These are phyloP conservation scores for Lepidurus arcticus DNA, from an alignment of 1,140 invertebrate species.

Conservation along the genomic window DNA sequence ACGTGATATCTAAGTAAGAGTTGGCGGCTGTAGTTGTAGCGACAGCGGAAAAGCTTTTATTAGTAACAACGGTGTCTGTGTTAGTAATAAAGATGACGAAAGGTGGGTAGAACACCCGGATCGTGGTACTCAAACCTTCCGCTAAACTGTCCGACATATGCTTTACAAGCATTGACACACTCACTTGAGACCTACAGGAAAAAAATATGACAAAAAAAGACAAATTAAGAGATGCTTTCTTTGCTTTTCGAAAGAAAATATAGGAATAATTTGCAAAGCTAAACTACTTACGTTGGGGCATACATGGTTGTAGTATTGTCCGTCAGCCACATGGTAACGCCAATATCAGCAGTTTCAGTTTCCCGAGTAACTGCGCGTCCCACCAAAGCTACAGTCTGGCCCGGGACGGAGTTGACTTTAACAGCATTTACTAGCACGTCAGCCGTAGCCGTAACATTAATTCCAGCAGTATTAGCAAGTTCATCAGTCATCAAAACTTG, in stretches of 20 bases:
- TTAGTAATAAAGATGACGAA: neutral
- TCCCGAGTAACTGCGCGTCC: neutral
- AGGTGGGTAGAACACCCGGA: neutral
- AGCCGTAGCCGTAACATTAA: neutral
- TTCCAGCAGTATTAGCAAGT: neutral
- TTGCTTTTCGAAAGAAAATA: no score
- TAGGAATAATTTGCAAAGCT: neutral
- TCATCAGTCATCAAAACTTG: slow-evolving; percentile 2
- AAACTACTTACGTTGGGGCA: neutral
- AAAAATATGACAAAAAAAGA: neutral
- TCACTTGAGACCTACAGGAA: neutral
- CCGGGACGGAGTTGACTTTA: neutral
- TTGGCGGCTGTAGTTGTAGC: neutral
- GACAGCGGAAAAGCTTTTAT: neutral
- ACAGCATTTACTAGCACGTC: neutral
- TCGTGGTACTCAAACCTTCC: neutral
- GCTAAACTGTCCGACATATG: neutral
- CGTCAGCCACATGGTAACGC: neutral
- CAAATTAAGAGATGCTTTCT: neutral
- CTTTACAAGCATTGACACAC: neutral
- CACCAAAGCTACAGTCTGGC: neutral
- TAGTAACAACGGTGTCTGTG: neutral
- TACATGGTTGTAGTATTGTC: neutral
- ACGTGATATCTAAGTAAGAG: neutral
- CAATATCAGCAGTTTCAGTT: neutral